A percentile compares a stretch with the other conserved stretches of the same genome.
phyloP scores from a whole-genome alignment of 2,113 vertebrate genomes.

The Pluvialis apricaria region DNA sequence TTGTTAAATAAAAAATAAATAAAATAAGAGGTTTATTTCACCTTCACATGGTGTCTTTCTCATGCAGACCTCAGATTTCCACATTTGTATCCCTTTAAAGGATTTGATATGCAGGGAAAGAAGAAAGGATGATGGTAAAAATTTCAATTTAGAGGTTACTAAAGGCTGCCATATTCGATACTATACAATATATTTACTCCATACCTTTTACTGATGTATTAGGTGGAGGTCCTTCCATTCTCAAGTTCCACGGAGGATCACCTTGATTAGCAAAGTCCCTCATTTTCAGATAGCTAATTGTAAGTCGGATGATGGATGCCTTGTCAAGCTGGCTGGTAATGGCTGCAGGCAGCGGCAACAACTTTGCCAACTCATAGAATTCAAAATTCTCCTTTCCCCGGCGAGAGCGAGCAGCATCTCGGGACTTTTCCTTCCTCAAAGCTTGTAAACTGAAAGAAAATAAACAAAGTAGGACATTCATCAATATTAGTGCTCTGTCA shows the following conservation, averaged over 20 bases:
- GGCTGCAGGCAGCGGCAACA: conserved; percentile 96
- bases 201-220: conserved; percentile 99
- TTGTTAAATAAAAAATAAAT: conserved; percentile 63
- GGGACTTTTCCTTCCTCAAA: conserved; percentile 97
- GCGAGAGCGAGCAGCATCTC: conserved; percentile 95
- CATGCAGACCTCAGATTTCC: conserved; percentile 85
- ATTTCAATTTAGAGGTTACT: conserved; percentile 62
- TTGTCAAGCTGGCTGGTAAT: conserved; percentile 99
- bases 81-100: conserved; percentile 84
- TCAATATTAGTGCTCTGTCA: not conserved
- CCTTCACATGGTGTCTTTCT: conserved; percentile 83
- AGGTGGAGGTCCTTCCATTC: conserved; percentile 96
- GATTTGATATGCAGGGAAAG: conserved; percentile 83
- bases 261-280: conserved; percentile 98
- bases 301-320: conserved; percentile 97
- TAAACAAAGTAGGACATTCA: not conserved
- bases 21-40: conserved; percentile 78
- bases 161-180: conserved; percentile 45
- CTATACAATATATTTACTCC: conserved; percentile 24
- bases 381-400: conserved; percentile 99
- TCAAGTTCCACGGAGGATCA: conserved; percentile 96
- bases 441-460: conserved; percentile 91
- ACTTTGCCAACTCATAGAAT: conserved; percentile 98
- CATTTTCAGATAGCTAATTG: conserved; percentile 99
- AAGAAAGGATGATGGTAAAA: conserved; percentile 79